phyloP scores from a whole-genome alignment of 2,113 vertebrate species.

The Misgurnus mizolepis region DNA sequence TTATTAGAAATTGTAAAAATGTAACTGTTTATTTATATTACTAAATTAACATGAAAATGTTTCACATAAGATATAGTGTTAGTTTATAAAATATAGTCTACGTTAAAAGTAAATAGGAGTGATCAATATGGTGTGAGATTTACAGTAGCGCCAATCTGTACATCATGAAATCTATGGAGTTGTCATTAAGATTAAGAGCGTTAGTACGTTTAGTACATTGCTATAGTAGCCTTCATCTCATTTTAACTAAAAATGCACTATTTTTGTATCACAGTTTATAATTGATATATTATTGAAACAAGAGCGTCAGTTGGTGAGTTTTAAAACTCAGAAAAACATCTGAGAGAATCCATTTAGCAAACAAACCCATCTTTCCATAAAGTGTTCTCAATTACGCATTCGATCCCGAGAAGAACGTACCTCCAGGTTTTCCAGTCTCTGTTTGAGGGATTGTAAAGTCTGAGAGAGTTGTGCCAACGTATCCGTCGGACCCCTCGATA shows the following conservation, averaged over 20 bases:
- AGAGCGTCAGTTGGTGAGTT: not conserved
- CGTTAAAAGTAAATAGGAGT: too few relatives aligned
- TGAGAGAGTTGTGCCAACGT: conserved; percentile 92
- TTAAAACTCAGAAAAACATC: not conserved
- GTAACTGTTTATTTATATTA: not conserved
- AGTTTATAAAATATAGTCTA: not conserved
- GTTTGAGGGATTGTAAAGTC: conserved; percentile 94
- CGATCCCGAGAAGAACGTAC: conserved; percentile 65
- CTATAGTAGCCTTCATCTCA: too few relatives aligned
- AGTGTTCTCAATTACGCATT: not conserved
- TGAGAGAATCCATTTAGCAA: not conserved
- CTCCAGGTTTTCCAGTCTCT: conserved; percentile 93
- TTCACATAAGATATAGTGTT: not conserved
- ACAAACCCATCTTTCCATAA: not conserved
- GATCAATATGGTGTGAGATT: not conserved
- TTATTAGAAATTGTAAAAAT: too few relatives aligned
- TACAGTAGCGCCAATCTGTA: too few relatives aligned
- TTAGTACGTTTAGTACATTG: too few relatives aligned
- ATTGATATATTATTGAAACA: not conserved
- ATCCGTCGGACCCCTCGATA: conserved; percentile 88
- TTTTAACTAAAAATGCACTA: too few relatives aligned
- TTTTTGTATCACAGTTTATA: not conserved
- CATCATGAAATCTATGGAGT: not conserved
- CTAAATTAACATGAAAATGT: too few relatives aligned
- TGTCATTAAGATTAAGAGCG: not conserved